Evolutionary conservation across 2,113 vertebrate species (phyloP), one percentile per base, ranked within the genome.

Genomic region (Sander lucioperca): DNA sequence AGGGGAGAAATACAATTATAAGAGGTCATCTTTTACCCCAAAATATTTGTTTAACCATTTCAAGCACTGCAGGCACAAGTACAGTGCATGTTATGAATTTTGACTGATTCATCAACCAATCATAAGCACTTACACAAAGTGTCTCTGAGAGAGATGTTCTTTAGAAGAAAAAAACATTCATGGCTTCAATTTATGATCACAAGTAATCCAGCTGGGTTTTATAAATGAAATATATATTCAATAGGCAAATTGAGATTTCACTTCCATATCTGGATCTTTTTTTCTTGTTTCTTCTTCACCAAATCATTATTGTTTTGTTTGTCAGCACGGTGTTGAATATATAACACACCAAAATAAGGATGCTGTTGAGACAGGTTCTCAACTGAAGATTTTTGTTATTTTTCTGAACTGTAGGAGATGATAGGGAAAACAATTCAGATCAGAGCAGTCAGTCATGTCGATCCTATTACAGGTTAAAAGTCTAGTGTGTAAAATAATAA

Each of bases 41-140:
- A 77, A 87, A 77, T 85, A 82, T 91, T 87, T 85, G 67, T 83
- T 82, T 64, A 82, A 84, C 21, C 23, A 19, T 85, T 88, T 83
- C 16, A 63, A 68, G 21, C 33, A 67, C 75, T 80, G 80, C 50
- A 58, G 67, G 82, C 79, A 56, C 57, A 71, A 76, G 27, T 47
- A 14, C 43, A 72, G 43, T 59, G 6, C 51, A 77, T 66, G 67
- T 80, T 80, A 23, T 80, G 75, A 82, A 88, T 87, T 79, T 27
- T 70, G 51, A 65, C 67, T 36, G 65, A 76, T 80, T 81, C 30
- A 53, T 71, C 36, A 25, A 59, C 65, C 83, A 82, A 75, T 69
- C 66, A 21, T 2, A 45, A 48, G 36, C 57, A 59, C 63, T 79
- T 47, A 7, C 25, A 19, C 14, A 64, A 57, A 64, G 39, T 43